phyloP scores from a whole-genome alignment of 2,113 vertebrate species.

The Heptranchias perlo region DNA sequence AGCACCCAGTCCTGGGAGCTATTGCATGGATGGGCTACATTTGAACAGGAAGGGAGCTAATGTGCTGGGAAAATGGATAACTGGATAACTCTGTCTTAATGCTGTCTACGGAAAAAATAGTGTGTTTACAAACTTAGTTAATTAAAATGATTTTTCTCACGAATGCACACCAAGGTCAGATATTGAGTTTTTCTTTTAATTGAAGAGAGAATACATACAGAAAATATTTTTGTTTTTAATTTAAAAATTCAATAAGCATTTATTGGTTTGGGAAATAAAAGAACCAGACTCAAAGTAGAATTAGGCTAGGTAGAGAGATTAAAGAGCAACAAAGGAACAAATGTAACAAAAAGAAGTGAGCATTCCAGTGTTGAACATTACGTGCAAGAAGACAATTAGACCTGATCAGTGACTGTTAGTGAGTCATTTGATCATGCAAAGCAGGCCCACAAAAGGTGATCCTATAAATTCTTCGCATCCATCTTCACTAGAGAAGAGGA shows the following conservation, averaged over 20 bases:
- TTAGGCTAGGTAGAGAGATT: background rate
- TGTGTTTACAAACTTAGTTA: no score
- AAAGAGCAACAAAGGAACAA: background rate
- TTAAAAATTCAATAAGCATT: background rate
- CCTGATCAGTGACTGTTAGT: background rate
- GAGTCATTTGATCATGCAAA: background rate
- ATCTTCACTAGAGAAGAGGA: no score
- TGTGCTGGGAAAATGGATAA: no score
- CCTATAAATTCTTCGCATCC: no score
- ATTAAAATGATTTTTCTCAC: background rate
- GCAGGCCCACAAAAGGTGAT: background rate
- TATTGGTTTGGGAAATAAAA: background rate
- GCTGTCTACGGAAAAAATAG: no score
- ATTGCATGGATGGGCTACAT: no score
- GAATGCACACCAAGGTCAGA: background rate
- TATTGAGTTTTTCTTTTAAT: background rate
- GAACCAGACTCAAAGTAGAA: background rate
- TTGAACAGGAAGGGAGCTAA: no score
- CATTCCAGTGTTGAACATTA: background rate
- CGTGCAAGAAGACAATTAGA: background rate
- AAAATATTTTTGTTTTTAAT: background rate
- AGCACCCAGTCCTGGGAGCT: no score
- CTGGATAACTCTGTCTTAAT: no score
- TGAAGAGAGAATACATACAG: background rate
- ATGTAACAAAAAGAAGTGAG: background rate